These are phyloP conservation scores for Xenus cinereus DNA, from an alignment of 2,113 vertebrate species.

Conservation along the genomic window DNA sequence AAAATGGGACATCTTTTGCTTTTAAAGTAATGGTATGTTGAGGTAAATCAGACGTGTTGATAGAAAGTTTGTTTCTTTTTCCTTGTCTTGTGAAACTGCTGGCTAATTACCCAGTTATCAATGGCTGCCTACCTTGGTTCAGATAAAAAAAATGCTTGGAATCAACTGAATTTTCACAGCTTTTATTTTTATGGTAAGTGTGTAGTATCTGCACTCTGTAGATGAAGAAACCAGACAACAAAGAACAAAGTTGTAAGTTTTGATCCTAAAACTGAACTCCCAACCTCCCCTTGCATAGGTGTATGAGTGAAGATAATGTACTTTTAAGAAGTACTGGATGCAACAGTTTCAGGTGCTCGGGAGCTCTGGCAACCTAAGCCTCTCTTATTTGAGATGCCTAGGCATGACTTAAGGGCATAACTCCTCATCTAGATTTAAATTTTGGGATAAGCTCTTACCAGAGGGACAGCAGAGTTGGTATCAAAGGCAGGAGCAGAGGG, in stretches of 20 bases:
- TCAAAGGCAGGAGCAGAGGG: not conserved
- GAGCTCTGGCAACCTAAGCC: not conserved
- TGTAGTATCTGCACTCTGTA: not conserved
- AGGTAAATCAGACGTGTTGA: not conserved
- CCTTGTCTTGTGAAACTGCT: not conserved
- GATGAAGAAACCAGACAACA: not conserved
- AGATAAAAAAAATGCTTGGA: not conserved
- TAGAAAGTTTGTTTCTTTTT: not conserved
- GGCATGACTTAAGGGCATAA: not conserved
- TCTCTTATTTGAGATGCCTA: not conserved
- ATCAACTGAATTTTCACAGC: not conserved
- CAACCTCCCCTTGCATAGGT: not conserved
- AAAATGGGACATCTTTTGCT: not conserved
- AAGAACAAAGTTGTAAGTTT: not conserved
- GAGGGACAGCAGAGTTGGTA: not conserved
- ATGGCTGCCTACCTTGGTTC: not conserved
- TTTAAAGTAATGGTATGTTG: not conserved
- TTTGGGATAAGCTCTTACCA: not conserved
- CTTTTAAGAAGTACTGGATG: not conserved
- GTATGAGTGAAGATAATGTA: not conserved
- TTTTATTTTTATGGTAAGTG: not conserved
- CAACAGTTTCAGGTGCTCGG: not conserved
- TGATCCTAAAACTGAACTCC: not conserved
- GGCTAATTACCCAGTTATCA: not conserved
- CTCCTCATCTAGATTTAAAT: not conserved